Evolutionary conservation across 2,888 invertebrate species (phyloP), one percentile per base, ranked within the genome.

Genomic region (Monoplex corrugatus): DNA sequence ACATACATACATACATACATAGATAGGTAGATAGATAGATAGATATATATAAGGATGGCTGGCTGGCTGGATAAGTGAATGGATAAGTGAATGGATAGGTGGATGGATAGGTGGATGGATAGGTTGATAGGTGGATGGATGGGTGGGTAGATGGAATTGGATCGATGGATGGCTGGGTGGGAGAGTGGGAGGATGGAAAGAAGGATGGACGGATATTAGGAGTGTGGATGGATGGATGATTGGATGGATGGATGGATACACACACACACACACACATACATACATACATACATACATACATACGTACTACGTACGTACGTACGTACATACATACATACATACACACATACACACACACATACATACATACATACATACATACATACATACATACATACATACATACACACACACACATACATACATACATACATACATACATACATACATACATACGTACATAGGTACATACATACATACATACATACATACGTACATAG

Each of bases 331-430:
- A 83, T 23, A 83, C 45, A 83, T 23, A 83, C 45, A 83, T 23
- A 83, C 28, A 83, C 23, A 83, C n/a, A 83, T 13, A 83, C 45
- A 83, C n/a, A 83, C 44, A 83, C 45, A 83, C 44, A 83, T n/a
- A 43, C 44, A 83, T 32, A 83, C 45, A 83, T n/a, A 45, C 83
- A 45, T 13, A 45, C n/a, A 45, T 45, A 19, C 44, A 44, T 8
- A n/a, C 83, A 45, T 8, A 83, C 44, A 44, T 8, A 83, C 44
- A 83, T 8, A 83, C 44, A 83, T n/a, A 45, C 83, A 83, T n/a
- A 45, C 44, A 83, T 8, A 83, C 44, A 83, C 45, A 83, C 44
- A 83, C n/a, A 44, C n/a, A 83, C 45, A 83, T n/a, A 83, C 16
- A 45, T 23, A 40, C 40, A 38, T 23, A 40, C 40, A 78, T 40